Base-by-base conservation (phyloP, 1,140 invertebrate species). In the Matsumurasca onukii region DNA sequence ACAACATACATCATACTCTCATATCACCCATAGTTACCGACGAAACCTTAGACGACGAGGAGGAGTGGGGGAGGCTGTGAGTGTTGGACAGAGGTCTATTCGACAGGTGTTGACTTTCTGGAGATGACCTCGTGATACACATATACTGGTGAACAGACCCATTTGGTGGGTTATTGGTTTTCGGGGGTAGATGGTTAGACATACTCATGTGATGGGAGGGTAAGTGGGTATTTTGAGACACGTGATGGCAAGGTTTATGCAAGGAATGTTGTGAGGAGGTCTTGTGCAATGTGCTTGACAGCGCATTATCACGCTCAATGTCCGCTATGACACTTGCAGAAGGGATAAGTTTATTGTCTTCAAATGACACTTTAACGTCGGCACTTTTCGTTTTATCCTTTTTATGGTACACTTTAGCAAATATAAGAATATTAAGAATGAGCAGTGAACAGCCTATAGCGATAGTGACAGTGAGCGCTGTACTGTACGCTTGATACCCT, bases 381-480 rank as follows among this genome's bases (percentile, higher is more conserved):
- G 57, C 80, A n/a, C n/a, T n/a, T 86, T 89, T 82, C 13, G 89
- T 88, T 76, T 95, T 81, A 75, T 96, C 93, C 17, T 93, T 83
- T 76, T 96, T 93, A 77, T 97, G 96, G 74, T 95, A 97, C 0
- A 97, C 92, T 2, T 93, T 94, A 31, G 93, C 93, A 76, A 97
- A 96, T 73, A 97, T 93, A 15, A 97, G 82, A 0, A 96, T 89
- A 76, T 97, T 98, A 3, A 97, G 82, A 30, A 74, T 62, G 2
- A 74, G 57, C 22, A 96, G 79, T 0, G 90, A 91, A 75, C 92
- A 94, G 1, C 93, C 93, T 27, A 95, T 91, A 1, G 92, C 91
- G 70, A 95, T 92, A 1, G 92, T 94, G 12, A 95, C 88, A 74
- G 89, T 91, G 3, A 94, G 77, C 3, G 91, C 91, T 0, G 91